phyloP scores from a whole-genome alignment of 2,113 vertebrate species.

The Apus apus region DNA sequence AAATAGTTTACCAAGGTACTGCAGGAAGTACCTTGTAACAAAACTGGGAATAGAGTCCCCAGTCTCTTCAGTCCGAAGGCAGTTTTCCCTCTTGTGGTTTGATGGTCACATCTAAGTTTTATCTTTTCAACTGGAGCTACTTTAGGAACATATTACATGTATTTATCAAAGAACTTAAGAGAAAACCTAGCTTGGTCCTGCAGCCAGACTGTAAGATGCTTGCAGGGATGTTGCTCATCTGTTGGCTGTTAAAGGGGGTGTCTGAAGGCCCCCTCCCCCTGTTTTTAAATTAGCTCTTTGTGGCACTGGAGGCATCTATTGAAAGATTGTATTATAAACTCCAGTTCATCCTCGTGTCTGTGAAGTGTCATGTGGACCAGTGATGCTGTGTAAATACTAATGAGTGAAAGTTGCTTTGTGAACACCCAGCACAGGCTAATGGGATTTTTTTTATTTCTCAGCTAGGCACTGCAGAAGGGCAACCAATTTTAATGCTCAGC shows the following conservation, averaged over 20 bases:
- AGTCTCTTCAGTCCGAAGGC: background rate
- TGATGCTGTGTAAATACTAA: slow-evolving; percentile 44
- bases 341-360: background rate
- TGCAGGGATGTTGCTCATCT: background rate
- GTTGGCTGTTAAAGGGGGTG: background rate
- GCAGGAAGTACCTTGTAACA: background rate
- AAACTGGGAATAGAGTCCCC: background rate
- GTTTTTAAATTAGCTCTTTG: slow-evolving; percentile 42
- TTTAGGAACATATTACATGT: background rate
- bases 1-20: background rate
- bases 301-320: background rate
- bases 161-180: background rate
- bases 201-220: background rate
- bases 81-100: background rate
- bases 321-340: slow-evolving; percentile 19
- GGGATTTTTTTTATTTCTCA: background rate
- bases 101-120: rapidly evolving
- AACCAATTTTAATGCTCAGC: slow-evolving; percentile 12
- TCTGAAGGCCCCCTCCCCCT: background rate
- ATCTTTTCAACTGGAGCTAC: background rate
- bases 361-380: background rate
- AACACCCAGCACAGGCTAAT: background rate
- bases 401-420: slow-evolving; percentile 35
- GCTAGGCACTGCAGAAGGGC: background rate
- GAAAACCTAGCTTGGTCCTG: background rate